Percentiles rank a stretch among this genome's conserved stretches.
phyloP scores from a whole-genome alignment of 2,797 vertebrate species.

The Ciconia nigra region DNA sequence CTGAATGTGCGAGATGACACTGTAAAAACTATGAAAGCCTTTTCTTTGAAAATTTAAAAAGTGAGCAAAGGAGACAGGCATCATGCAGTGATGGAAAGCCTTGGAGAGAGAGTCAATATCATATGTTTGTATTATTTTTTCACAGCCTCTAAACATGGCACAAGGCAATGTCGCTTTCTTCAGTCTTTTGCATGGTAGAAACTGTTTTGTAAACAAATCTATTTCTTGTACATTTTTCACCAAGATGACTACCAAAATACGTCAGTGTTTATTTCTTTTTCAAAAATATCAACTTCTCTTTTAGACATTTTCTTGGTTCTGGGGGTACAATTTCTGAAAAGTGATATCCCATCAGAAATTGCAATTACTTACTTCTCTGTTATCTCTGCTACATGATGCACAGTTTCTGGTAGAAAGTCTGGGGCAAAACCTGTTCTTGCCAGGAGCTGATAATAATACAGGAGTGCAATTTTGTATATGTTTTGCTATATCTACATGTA shows the following conservation, averaged over 20 bases:
- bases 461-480: not conserved
- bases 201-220: conserved; percentile 10
- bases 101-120: not conserved
- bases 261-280: not conserved
- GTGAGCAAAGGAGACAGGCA: not conserved
- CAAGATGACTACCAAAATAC: not conserved
- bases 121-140: not conserved
- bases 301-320: not conserved
- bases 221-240: not conserved
- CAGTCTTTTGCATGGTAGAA: not conserved
- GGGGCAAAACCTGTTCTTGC: not conserved
- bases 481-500: not conserved
- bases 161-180: not conserved
- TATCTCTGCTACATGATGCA: not conserved
- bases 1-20: not conserved
- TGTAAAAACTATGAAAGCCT: not conserved
- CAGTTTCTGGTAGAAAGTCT: not conserved
- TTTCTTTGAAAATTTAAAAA: not conserved
- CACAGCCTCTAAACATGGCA: not conserved
- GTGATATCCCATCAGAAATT: not conserved
- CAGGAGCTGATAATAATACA: not conserved
- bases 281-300: not conserved
- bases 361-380: not conserved
- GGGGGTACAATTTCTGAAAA: not conserved
- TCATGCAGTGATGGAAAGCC: not conserved